Conservation (phyloP, 1,140 invertebrate genomes). For the Pararge aegeria region DNA sequence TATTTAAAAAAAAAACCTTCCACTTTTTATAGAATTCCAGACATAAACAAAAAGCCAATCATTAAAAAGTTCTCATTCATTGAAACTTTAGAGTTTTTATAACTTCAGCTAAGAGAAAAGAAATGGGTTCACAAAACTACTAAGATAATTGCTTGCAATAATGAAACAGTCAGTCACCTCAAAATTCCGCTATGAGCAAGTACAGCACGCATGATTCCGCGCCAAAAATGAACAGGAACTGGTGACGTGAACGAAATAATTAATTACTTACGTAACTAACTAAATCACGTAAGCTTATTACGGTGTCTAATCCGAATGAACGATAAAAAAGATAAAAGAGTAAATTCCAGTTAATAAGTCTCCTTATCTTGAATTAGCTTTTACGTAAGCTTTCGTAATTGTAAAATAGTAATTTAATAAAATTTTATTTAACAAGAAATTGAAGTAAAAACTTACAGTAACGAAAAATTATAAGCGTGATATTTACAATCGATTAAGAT, state of each 20-base stretch:
- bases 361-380: constrained; percentile 29
- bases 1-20: neutral
- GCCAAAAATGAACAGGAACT: constrained; percentile 42
- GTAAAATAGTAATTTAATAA: neutral
- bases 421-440: neutral
- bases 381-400: constrained; percentile 23
- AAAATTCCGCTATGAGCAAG: constrained; percentile 34
- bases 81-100: too few species aligned
- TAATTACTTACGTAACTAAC: constrained; percentile 37
- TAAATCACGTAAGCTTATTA: constrained; percentile 36
- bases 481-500: neutral
- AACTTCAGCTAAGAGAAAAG: too few species aligned
- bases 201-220: constrained; percentile 29
- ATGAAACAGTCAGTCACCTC: constrained; percentile 26
- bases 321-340: constrained; percentile 12
- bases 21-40: neutral
- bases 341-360: constrained; percentile 30
- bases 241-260: constrained; percentile 38
- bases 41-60: too few species aligned
- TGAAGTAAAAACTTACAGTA: neutral
- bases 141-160: constrained; percentile 11
- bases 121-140: too few species aligned
- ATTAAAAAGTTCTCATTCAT: too few species aligned
- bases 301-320: constrained; percentile 21
- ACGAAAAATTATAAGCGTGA: neutral